Evolutionary conservation across 64 coral and sea anemone species (phyloP).

Genomic region (Montipora capricornis): DNA sequence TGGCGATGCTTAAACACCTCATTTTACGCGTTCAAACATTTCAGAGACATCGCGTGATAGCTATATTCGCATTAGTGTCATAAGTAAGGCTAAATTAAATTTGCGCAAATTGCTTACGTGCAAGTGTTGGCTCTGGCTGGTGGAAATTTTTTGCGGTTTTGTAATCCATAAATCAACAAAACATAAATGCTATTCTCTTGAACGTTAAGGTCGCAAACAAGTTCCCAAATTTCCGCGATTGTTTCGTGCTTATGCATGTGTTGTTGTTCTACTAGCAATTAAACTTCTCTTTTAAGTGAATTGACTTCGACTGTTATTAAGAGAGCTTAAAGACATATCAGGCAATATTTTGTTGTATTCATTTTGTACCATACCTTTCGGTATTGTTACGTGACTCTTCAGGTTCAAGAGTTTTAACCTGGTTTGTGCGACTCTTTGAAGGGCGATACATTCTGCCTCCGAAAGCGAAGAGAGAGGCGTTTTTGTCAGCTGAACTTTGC

Average conservation of each 20-base stretch:
- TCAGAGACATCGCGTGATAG: not conserved
- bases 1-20: not conserved
- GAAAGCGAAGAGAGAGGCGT: conserved; percentile 66
- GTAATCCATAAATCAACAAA: not conserved
- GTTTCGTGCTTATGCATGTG: not conserved
- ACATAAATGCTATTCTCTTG: not conserved
- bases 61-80: not conserved
- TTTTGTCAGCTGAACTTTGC: conserved; percentile 65
- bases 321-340: not conserved
- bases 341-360: not conserved
- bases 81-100: not conserved
- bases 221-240: conserved; percentile 22
- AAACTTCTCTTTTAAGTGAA: not conserved
- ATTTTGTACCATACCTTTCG: conserved; percentile 72
- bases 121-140: not conserved
- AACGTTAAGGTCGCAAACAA: conserved; percentile 14
- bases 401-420: conserved; percentile 80
- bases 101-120: not conserved
- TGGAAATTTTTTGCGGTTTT: not conserved
- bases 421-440: conserved; percentile 81
- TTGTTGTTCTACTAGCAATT: conserved; percentile 3
- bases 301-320: conserved; percentile 19
- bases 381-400: conserved; percentile 91
- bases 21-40: not conserved
- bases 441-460: conserved; percentile 79